Conservation (phyloP, 2,797 vertebrate species). For the Sebastes goodei region DNA sequence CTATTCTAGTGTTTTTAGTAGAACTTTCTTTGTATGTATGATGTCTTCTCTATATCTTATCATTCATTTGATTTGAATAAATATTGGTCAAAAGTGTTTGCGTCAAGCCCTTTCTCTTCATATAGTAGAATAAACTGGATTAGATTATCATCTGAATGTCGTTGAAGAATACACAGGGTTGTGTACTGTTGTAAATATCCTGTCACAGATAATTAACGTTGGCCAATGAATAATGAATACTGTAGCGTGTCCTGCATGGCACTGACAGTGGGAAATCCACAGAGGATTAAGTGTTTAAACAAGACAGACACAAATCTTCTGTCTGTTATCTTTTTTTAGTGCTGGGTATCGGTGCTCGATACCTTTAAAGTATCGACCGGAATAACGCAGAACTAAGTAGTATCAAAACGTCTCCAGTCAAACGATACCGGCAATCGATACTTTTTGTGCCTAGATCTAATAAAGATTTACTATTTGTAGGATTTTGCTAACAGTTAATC, state of each 20-base stretch:
- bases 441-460: no score
- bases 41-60: background rate
- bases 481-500: no score
- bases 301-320: background rate
- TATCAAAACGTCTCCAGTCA: no score
- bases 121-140: slow-evolving; percentile 6
- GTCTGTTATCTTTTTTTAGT: background rate
- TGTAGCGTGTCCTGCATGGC: background rate
- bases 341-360: no score
- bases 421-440: no score
- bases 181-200: background rate
- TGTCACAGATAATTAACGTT: background rate
- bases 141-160: background rate
- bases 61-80: background rate
- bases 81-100: background rate
- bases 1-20: background rate
- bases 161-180: background rate
- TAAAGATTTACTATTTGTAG: no score
- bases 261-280: background rate
- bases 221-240: background rate
- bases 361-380: no score
- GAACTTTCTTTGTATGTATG: background rate
- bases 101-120: background rate
- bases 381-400: no score
- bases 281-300: background rate